phyloP scores from a whole-genome alignment of 2,113 vertebrate genomes.

The Loxodonta africana region DNA sequence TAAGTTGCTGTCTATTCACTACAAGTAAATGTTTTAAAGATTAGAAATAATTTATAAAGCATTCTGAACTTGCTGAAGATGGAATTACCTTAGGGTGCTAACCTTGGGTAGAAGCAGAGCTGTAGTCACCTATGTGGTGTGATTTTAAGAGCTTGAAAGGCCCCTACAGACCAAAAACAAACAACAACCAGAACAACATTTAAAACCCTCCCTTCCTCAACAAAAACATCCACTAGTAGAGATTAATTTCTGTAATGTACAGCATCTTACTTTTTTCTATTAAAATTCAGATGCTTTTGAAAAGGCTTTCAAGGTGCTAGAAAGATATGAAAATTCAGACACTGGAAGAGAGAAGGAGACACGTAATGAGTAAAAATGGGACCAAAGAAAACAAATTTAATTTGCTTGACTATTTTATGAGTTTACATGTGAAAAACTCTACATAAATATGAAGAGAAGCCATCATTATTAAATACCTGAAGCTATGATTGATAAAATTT shows the following conservation, averaged over 20 bases:
- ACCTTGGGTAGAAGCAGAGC: neutral
- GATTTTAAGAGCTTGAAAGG: constrained; percentile 15
- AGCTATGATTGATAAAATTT: neutral
- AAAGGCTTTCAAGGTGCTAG: neutral
- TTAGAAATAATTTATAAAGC: constrained; percentile 76
- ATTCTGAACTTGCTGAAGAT: constrained; percentile 38
- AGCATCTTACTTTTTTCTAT: neutral
- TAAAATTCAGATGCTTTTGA: constrained; percentile 31
- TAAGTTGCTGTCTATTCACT: neutral
- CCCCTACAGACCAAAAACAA: neutral
- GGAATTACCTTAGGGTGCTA: constrained; percentile 62
- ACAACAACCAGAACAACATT: neutral
- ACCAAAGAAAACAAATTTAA: neutral
- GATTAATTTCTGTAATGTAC: neutral
- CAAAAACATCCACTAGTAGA: neutral
- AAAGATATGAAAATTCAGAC: neutral
- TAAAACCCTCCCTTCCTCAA: neutral
- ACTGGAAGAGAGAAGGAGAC: neutral
- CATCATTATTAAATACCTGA: neutral
- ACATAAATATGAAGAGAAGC: neutral
- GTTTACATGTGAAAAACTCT: constrained; percentile 4
- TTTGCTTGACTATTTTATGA: neutral
- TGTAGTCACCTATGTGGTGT: neutral
- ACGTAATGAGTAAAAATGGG: neutral
- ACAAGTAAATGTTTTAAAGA: constrained; percentile 7